These are phyloP conservation scores for Nymphicus hollandicus DNA, from an alignment of 2,113 vertebrate genomes.

Conservation along the genomic window DNA sequence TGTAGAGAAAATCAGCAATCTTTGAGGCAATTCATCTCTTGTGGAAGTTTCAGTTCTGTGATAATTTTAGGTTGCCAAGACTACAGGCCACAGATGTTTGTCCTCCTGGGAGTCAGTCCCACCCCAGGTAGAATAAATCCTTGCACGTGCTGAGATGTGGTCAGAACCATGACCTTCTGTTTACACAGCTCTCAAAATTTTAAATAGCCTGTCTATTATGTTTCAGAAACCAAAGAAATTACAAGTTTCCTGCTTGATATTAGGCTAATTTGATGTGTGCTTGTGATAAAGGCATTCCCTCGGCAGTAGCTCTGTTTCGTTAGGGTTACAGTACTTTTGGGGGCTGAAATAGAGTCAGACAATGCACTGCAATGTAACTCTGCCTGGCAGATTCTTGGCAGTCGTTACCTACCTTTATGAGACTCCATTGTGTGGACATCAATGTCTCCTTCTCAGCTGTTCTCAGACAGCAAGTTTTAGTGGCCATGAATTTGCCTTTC, in stretches of 20 bases:
- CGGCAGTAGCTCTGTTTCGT: neutral
- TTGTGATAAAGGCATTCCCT: neutral
- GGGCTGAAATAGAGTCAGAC: neutral
- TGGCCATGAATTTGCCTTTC: constrained; percentile 43
- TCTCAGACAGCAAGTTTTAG: constrained; percentile 31
- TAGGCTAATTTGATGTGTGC: neutral
- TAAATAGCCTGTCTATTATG: neutral
- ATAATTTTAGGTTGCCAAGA: neutral
- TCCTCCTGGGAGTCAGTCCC: neutral
- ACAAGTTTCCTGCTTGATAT: neutral
- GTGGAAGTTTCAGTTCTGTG: neutral
- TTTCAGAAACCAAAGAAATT: neutral
- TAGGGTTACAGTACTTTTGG: neutral
- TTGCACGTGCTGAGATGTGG: rapidly evolving
- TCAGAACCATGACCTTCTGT: neutral
- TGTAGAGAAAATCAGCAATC: neutral
- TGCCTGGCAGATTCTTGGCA: constrained; percentile 60
- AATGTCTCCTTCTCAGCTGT: constrained; percentile 14
- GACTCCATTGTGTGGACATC: constrained; percentile 44
- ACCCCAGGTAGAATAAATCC: constrained; percentile 2
- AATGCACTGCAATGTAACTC: neutral
- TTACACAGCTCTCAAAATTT: neutral
- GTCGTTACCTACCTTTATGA: constrained; percentile 16
- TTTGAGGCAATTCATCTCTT: neutral
- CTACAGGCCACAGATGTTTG: neutral